phyloP scores from a whole-genome alignment of 2,113 vertebrate species.

The Thryonomys swinderianus region DNA sequence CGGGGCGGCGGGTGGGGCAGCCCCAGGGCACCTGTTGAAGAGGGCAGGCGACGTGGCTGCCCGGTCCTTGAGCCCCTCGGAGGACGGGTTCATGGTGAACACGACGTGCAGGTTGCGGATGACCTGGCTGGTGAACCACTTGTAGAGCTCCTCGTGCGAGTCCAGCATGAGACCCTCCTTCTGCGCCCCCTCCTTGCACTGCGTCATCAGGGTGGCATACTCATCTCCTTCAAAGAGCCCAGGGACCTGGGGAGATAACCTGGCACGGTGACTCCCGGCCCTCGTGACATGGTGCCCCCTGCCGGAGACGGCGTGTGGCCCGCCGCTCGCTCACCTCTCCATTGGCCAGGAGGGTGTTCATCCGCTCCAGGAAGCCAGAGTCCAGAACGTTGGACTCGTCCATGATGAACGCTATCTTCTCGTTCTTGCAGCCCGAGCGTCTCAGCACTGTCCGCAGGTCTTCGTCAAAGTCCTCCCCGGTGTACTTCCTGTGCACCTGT shows the following conservation, averaged over 20 bases:
- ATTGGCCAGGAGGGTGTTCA: constrained; percentile 98
- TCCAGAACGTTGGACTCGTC: constrained; percentile 98
- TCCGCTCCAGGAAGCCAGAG: constrained; percentile 98
- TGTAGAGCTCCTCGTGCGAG: constrained; percentile 98
- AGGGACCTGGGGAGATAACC: constrained; percentile 90
- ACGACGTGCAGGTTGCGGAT: constrained; percentile 99
- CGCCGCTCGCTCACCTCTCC: constrained; percentile 91
- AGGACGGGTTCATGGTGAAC: constrained; percentile 99
- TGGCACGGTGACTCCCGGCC: rapidly evolving
- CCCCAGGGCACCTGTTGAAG: constrained; percentile 94
- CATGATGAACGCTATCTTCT: constrained; percentile 99
- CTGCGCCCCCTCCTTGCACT: constrained; percentile 99
- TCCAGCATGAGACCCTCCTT: constrained; percentile 99
- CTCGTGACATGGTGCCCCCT: rapidly evolving
- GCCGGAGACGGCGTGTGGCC: rapidly evolving
- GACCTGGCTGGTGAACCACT: constrained; percentile 99
- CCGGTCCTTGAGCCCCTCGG: constrained; percentile 98
- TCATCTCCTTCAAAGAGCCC: constrained; percentile 99
- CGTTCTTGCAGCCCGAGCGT: constrained; percentile 98
- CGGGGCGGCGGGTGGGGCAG: rapidly evolving
- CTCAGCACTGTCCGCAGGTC: constrained; percentile 97
- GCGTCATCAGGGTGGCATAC: constrained; percentile 98
- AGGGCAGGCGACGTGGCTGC: constrained; percentile 98
- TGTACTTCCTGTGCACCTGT: constrained; percentile 98
- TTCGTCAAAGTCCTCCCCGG: constrained; percentile 99